Evolutionary conservation across 2,888 invertebrate genomes (phyloP), one percentile per base, ranked within the genome.

Genomic region (Xestia ashworthii): DNA sequence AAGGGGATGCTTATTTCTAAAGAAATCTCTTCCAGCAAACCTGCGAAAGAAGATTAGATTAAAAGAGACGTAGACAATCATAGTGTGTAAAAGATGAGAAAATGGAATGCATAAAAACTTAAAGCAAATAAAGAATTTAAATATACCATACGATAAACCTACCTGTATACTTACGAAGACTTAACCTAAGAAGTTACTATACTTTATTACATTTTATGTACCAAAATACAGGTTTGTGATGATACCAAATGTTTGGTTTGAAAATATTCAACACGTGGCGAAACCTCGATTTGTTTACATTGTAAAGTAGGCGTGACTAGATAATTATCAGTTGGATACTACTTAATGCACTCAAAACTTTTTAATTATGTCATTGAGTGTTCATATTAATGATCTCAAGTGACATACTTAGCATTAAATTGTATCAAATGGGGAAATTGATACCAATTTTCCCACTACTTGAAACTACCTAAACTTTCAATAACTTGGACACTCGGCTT

Each of bases 281-380:
- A 1, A 16, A 65, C 22, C 19, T 53, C 1, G 0, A 60, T 32
- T 58, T 55, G 38, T 55, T 74, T 80, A 70, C 44, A 58, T 41
- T 74, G 25, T 41, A 11, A 68, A 25, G 48, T 82, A 5, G 25
- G 16, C 44, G 44, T 58, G 67, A 22, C 46, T 11, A 71, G 64
- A 50, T 68, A 41, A 38, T 70, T 60, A 68, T 76, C 16, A 44
- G 44, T 41, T n/a, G 48, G 46, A 53, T 67, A 81, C 50, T 48
- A 25, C 22, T n/a, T 41, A 25, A 5, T 53, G 38, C 38, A 67
- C 38, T 81, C 65, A 55, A 53, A 65, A 32, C 12, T 44, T 50
- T 44, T 12, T 65, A 58, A 50, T 58, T 53, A 25, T 48, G 22
- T 41, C 46, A 16, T 22, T 46, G 32, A 25, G 46, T 14, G 19